Evolutionary conservation across 2,113 vertebrate genomes (phyloP), one percentile per base, ranked within the genome.

Genomic region (Cryptomyrus ogoouensis): DNA sequence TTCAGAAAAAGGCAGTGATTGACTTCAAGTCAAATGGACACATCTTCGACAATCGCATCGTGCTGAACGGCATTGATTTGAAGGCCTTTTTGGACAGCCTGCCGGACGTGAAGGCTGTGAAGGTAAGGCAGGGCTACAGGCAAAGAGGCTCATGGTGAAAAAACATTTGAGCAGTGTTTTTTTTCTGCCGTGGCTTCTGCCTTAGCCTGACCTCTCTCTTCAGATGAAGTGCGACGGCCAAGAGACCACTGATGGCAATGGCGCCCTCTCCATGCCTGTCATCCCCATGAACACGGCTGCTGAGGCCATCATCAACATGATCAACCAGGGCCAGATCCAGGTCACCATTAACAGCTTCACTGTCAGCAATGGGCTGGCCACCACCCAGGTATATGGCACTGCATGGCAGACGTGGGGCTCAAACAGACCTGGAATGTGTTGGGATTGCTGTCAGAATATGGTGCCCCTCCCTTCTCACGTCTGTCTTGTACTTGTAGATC

Each of bases 1-100:
- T 3, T 90, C 95, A 99, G 98, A 99, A 99, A 97, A 99, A 99
- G 94, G 98, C 98, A n/a, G 98, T 99, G 83, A 99, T 99, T 90
- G 98, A 99, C 95, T 99, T 99, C 94, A 99, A 99, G 91, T 99
- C 98, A 27, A 99, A 99, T 88, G 98, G 98, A n/a, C 98, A 99
- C 93, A 99, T 99, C 95, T 99, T 99, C 90, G 98, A 99, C 94
- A 99, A 99, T 94, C 97, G 98, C 91, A 99, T 99, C 89, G 98
- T 99, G 93, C 96, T 99, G 50, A 99, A 99, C 90, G 98, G 98
- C 87, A 99, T 99, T 80, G 98, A 99, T 91, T 95, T 99, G 93
- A 99, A 99, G 94, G 98, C 98, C 89, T 99, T 99, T 93, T 95
- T 99, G 92, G 98, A 99, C 95, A 99, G 98, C 92, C 95, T 99